Evolutionary conservation across 2,888 invertebrate genomes (phyloP).

Genomic region (Seira musarum): DNA sequence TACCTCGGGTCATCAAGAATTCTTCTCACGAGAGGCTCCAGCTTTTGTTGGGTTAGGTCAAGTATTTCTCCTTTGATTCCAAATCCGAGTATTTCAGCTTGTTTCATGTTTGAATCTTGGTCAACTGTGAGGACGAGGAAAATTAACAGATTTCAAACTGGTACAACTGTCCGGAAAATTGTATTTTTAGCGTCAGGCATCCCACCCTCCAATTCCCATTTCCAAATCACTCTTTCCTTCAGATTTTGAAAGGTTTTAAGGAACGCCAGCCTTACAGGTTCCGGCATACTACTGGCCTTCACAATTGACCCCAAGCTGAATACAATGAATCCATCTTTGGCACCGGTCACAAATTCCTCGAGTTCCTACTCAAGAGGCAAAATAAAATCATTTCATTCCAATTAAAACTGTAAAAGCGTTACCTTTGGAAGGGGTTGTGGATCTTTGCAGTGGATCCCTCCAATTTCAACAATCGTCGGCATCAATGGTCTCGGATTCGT

Average conservation of each 20-base stretch:
- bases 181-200: no score
- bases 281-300: slow-evolving; percentile 71
- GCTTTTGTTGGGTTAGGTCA: slow-evolving; percentile 73
- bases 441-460: no score
- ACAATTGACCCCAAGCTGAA: slow-evolving; percentile 57
- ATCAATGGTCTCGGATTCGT: slow-evolving; percentile 67
- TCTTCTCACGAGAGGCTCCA: slow-evolving; percentile 5
- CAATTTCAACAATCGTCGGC: slow-evolving; percentile 70
- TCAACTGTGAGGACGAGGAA: slow-evolving; percentile 71
- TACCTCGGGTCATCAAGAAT: slow-evolving; percentile 29
- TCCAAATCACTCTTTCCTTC: slow-evolving; percentile 80
- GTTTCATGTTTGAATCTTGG: slow-evolving; percentile 69
- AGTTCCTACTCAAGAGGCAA: no score
- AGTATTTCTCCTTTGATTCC: slow-evolving; percentile 73
- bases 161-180: no score
- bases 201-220: slow-evolving; percentile 79
- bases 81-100: slow-evolving; percentile 75
- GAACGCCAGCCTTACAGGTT: slow-evolving; percentile 75
- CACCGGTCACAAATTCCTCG: slow-evolving; percentile 70
- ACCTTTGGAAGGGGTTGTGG: slow-evolving; percentile 67
- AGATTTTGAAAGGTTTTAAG: slow-evolving; percentile 76
- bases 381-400: no score
- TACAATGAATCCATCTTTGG: slow-evolving; percentile 52
- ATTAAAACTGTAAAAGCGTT: no score
- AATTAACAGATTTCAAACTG: no score